Evolutionary conservation across 2,113 vertebrate species (phyloP).

Genomic region (Triplophysa dalaica): DNA sequence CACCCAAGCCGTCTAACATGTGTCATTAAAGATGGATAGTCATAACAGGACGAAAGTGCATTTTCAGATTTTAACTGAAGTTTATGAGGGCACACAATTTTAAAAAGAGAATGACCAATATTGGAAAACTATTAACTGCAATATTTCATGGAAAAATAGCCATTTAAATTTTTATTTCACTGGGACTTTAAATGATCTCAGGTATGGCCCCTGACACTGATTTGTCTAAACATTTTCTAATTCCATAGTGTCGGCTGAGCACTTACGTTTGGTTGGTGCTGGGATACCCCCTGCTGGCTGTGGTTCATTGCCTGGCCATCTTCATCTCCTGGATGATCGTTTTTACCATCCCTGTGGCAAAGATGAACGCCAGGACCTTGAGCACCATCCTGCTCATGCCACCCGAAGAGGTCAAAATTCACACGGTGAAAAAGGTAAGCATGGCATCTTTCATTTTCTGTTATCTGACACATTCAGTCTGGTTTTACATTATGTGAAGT

Average conservation of each 20-base stretch:
- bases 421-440: slow-evolving; percentile 61
- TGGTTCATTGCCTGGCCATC: slow-evolving; percentile 76
- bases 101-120: too few species aligned
- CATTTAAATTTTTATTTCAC: too few species aligned
- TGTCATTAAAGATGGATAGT: too few species aligned
- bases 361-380: slow-evolving; percentile 71
- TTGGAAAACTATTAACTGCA: too few species aligned
- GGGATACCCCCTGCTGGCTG: slow-evolving; percentile 69
- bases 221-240: not conserved
- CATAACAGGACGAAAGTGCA: too few species aligned
- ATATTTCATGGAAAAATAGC: too few species aligned
- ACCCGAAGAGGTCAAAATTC: slow-evolving; percentile 66
- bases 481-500: not conserved
- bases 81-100: too few species aligned
- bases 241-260: slow-evolving; percentile 62
- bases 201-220: too few species aligned
- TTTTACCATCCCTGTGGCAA: slow-evolving; percentile 78
- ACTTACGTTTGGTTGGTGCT: slow-evolving; percentile 71
- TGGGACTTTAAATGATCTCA: too few species aligned
- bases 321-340: slow-evolving; percentile 77
- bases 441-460: not conserved
- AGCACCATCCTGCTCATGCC: slow-evolving; percentile 71
- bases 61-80: too few species aligned
- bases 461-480: not conserved
- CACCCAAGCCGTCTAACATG: too few species aligned